Evolutionary conservation across 2,113 vertebrate genomes (phyloP), one percentile per base, ranked within the genome.

Genomic region (Oryzias woworae): DNA sequence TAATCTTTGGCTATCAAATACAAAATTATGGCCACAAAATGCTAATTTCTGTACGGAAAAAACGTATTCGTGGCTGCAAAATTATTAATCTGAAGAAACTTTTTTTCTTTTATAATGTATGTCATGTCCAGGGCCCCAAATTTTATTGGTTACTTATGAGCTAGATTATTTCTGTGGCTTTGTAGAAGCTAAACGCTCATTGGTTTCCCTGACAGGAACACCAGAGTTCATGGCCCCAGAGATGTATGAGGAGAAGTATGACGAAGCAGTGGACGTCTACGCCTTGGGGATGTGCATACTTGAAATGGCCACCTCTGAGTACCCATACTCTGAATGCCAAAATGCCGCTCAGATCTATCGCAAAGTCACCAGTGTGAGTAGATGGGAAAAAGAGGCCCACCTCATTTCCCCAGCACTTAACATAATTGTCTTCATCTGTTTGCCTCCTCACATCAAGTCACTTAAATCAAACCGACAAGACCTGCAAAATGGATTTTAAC

Each of bases 281-380:
- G 97, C 97, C 22, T 99, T 99, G 0, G 96, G 97, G 62, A 99
- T 99, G 97, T 99, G 97, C 86, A 97, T 99, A 93, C 88, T 99
- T 88, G 97, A 98, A 89, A 99, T 99, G 97, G 95, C 95, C 55
- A 99, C 97, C 22, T 97, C 96, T 0, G 97, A 99, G 87, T 99
- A 99, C 71, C 97, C 97, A 7, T 99, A 99, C 86, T 96, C 96
- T 0, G 97, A 99, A 91, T 99, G 97, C 90, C 97, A 98, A 89
- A 99, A 99, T 0, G 97, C 97, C 0, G 97, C 97, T 0, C 97
- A 99, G 87, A 99, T 99, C 90, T 99, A 99, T 91, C 96, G 97
- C 87, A 98, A 97, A 89, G 97, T 99, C 88, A 99, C 97, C 68
- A 97, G 95, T 69, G 97, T 99, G 88, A 96, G 92, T 90, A 75